Evolutionary conservation across 2,888 invertebrate genomes (phyloP), one percentile per base, ranked within the genome.

Genomic region (Plutella xylostella): DNA sequence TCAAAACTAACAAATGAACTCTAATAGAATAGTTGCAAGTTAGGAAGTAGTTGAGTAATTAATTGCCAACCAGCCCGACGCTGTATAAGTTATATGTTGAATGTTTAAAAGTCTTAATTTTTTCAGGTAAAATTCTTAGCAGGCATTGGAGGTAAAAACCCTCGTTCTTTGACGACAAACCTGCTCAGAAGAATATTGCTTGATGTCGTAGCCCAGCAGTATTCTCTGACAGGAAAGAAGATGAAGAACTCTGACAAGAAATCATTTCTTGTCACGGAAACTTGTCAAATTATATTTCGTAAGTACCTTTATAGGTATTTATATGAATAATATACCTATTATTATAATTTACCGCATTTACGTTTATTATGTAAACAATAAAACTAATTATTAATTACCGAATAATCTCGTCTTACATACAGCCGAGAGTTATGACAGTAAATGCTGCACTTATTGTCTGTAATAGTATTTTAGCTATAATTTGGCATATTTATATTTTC

Each of bases 271-370:
- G 31, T 5, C 7, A 41, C 41, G 9, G 28, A 41, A 28, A 28
- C 38, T 18, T 41, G 41, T 15, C 25, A 41, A 41, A 28, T 41
- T 28, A 41, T 41, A 28, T 41, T 41, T 41, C 28, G 41, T 41
- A 28, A 41, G 41, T 41, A 41, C 19, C 22, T 25, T 14, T 14
- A 9, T 5, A n/a, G 12, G 3, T 38, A 12, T 38, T 17, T 40
- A 40, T 6, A 1, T 40, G 20, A 3, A 4, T 22, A 35, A 19
- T 35, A 2, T 19, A 12, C 6, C 7, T 35, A 18, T 17, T 35
- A n/a, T n/a, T n/a, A n/a, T n/a, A n/a, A n/a, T n/a, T n/a, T n/a
- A n/a, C n/a, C n/a, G n/a, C n/a, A n/a, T n/a, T n/a, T n/a, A n/a
- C n/a, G n/a, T n/a, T n/a, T n/a, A n/a, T n/a, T n/a, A n/a, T n/a